phyloP scores from a whole-genome alignment of 2,888 invertebrate species.

The Polymixis flavicincta region DNA sequence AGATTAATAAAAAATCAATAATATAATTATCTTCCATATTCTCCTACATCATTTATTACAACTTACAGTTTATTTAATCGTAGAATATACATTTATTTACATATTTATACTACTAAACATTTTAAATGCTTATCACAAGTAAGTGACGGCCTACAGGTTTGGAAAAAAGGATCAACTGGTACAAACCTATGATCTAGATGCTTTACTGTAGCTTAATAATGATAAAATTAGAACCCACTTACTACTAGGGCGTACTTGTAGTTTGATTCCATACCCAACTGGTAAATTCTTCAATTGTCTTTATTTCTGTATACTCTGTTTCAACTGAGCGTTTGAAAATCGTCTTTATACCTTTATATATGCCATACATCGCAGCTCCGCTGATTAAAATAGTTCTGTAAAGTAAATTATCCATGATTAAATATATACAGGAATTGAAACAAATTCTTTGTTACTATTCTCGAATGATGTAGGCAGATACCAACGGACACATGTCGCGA shows the following conservation, averaged over 20 bases:
- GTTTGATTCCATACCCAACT: slow-evolving; percentile 11
- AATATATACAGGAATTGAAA: neutral
- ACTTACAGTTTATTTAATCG: neutral
- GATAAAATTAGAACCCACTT: neutral
- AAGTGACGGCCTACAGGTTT: too few species aligned
- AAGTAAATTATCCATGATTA: neutral
- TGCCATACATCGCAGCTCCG: neutral
- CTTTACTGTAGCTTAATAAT: neutral
- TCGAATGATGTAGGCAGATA: neutral
- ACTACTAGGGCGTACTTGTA: neutral
- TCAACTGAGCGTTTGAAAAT: neutral
- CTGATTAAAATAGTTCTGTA: neutral
- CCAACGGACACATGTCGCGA: slow-evolving; percentile 2
- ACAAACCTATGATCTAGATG: neutral
- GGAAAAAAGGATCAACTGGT: neutral
- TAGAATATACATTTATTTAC: too few species aligned
- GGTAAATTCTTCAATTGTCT: neutral
- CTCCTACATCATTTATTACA: neutral
- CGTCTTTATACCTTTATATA: neutral
- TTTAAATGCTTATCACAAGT: neutral
- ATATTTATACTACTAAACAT: neutral
- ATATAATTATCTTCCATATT: neutral
- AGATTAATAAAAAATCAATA: too few species aligned
- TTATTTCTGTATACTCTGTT: neutral
- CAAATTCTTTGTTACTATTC: neutral